Evolutionary conservation across 92 coral and sea anemone genomes (phyloP).

Genomic region (Palythoa caribaeorum): DNA sequence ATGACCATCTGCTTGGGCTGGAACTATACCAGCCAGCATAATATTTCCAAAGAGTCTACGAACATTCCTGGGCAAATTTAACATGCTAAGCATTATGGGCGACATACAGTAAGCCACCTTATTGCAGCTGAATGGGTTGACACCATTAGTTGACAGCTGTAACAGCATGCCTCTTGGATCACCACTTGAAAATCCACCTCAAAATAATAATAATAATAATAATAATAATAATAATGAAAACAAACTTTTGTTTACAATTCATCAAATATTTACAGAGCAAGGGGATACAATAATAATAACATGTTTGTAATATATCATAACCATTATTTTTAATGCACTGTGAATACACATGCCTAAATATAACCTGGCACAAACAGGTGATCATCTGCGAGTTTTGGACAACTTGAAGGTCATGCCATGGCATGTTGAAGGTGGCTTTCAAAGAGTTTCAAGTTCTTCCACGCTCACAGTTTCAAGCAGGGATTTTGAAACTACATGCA

Average conservation of each 20-base stretch:
- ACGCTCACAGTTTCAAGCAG: too few species aligned
- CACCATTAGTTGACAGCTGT: conserved; percentile 15
- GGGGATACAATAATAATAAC: too few species aligned
- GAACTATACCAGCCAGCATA: conserved; percentile 46
- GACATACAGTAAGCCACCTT: conserved; percentile 19
- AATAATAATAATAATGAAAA: not conserved
- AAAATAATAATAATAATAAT: conserved; percentile 29
- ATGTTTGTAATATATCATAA: too few species aligned
- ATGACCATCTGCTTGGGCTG: conserved; percentile 22
- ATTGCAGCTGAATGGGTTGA: not conserved
- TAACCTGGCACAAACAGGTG: too few species aligned
- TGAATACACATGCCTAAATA: too few species aligned
- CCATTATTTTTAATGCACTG: too few species aligned
- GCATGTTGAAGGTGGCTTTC: too few species aligned
- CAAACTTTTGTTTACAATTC: not conserved
- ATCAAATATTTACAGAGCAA: too few species aligned
- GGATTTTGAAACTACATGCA: too few species aligned
- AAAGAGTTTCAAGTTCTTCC: too few species aligned
- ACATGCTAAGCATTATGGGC: conserved; percentile 38
- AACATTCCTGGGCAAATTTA: conserved; percentile 4
- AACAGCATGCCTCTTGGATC: conserved; percentile 41
- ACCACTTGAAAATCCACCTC: conserved; percentile 17
- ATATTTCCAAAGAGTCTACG: conserved; percentile 12
- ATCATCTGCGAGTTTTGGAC: too few species aligned
- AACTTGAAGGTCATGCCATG: too few species aligned